Conservation (phyloP, 2,113 vertebrate genomes). For the Lampris megalopsis region DNA sequence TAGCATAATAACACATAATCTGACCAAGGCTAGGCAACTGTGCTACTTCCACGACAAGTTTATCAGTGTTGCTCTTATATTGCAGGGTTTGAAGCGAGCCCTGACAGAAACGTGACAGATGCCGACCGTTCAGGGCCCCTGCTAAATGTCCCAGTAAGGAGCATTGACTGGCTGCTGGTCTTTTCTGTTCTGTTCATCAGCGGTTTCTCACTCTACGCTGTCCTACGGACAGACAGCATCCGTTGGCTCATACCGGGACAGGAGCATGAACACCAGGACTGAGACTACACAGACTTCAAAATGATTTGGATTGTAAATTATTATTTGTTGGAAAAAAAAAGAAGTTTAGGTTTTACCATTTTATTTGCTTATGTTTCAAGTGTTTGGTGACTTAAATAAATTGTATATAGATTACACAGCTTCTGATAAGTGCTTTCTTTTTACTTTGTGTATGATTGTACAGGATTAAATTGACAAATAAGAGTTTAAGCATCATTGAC, state of each 20-base stretch:
- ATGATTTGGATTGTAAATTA: slow-evolving; percentile 17
- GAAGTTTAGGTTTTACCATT: not conserved
- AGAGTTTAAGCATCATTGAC: no score
- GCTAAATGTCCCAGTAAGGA: slow-evolving; percentile 84
- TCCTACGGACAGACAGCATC: slow-evolving; percentile 92
- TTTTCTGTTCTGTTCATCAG: slow-evolving; percentile 94
- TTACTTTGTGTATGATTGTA: not conserved
- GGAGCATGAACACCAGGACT: slow-evolving; percentile 96
- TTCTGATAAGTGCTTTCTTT: not conserved
- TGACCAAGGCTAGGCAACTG: not conserved
- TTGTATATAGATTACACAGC: not conserved
- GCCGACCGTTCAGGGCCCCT: slow-evolving; percentile 89
- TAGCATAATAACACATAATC: no score
- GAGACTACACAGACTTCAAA: slow-evolving; percentile 29
- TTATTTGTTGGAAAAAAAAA: not conserved
- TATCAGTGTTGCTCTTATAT: not conserved
- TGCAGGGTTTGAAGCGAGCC: slow-evolving; percentile 90
- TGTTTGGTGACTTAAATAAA: slow-evolving; percentile 31
- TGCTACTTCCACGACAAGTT: not conserved
- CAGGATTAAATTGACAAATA: not conserved
- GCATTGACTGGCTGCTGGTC: slow-evolving; percentile 95
- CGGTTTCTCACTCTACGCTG: slow-evolving; percentile 89
- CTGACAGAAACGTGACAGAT: slow-evolving; percentile 82
- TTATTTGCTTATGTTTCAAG: slow-evolving; percentile 29
- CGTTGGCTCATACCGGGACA: slow-evolving; percentile 95